Base-by-base conservation (phyloP, 1,140 invertebrate species). In the Heliconius hewitsoni region DNA sequence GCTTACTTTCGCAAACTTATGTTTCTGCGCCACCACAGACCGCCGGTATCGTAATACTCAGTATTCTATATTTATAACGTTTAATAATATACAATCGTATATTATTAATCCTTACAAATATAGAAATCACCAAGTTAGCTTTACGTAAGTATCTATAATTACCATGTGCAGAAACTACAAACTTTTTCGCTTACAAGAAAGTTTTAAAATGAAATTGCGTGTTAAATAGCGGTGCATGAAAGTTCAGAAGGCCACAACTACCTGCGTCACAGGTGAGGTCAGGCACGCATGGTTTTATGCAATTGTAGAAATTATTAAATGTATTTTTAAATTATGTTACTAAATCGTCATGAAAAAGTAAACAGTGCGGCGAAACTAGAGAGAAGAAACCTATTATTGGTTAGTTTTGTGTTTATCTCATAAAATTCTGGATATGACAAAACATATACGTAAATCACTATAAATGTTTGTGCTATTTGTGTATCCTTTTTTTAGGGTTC, bases 181-280 rank as follows among this genome's bases (percentile, higher is more conserved):
- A 57, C 19, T 57, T 57, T 57, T 57, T n/a, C 55, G 8, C n/a
- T 57, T 57, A 57, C 55, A 57, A 57, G n/a, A 57, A 57, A 55
- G 52, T n/a, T 55, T 55, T 55, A 2, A 55, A 55, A 55, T 82
- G 39, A 72, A 80, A 18, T 83, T 77, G 79, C 78, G 81, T 84
- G 79, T 73, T 55, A 57, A 42, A 66, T 23, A n/a, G 46, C 71
- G 23, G 73, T 71, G 72, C 76, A 78, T 76, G 66, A 79, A 81
- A 81, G 81, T 82, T 83, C 79, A 79, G 50, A 52, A 79, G 80
- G 79, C n/a, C 74, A 73, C 77, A 72, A 76, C 71, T 55, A 52
- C 19, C 71, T 66, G 84, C 82, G 77, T 84, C 82, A 78, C 77
- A 55, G 73, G 76, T 73, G 30, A 80, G 79, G 79, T 78, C 76